A percentile compares a stretch with the other conserved stretches of the same genome.
Conservation (phyloP, 53 echinoderm and acorn worm genomes). For the Temnopleurus reevesii region DNA sequence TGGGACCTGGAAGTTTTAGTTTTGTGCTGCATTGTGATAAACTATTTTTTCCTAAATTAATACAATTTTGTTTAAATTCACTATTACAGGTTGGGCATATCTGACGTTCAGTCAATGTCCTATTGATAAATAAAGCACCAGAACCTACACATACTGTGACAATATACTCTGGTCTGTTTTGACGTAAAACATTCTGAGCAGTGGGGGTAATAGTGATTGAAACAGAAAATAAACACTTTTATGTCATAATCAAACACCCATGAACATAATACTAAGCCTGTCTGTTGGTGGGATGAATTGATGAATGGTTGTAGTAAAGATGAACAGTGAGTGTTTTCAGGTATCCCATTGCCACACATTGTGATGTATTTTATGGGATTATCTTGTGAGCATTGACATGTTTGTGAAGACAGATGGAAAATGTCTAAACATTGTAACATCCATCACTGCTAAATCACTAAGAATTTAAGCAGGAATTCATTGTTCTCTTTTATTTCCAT, state of each 20-base stretch:
- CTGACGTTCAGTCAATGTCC: not conserved
- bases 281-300: not conserved
- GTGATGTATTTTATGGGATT: constrained; percentile 16
- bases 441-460: constrained; percentile 4
- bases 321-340: constrained; percentile 1
- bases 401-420: not conserved
- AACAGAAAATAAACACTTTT: constrained; percentile 24
- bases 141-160: constrained; percentile 23
- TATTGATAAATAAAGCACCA: not conserved
- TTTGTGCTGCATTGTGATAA: too few species aligned
- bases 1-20: too few species aligned
- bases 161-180: not conserved
- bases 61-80: too few species aligned
- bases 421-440: not conserved
- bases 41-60: too few species aligned
- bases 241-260: constrained; percentile 19
- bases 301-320: constrained; percentile 6
- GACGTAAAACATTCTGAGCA: constrained; percentile 17
- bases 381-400: constrained; percentile 12
- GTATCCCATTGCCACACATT: constrained; percentile 1
- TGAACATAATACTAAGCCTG: not conserved
- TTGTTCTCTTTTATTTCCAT: not conserved
- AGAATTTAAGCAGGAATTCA: not conserved
- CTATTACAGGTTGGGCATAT: not conserved
- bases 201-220: constrained; percentile 3